Evolutionary conservation across 2,113 vertebrate species (phyloP).

Genomic region (Rhynchomys soricoides): DNA sequence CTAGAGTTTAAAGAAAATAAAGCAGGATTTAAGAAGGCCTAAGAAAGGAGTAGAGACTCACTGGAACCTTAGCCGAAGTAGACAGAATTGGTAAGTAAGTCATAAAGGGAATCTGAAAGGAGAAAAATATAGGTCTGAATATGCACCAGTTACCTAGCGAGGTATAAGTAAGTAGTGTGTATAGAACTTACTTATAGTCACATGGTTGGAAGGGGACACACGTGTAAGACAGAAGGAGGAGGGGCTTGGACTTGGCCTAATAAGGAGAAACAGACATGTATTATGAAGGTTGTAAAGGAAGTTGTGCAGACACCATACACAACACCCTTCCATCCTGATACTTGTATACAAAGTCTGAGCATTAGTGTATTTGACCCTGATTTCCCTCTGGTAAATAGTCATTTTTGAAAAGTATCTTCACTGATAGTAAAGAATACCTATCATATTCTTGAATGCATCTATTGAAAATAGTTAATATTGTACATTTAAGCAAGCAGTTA

Average conservation of each 20-base stretch:
- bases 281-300: neutral
- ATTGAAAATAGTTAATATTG: neutral
- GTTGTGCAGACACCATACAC: neutral
- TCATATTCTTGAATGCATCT: neutral
- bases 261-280: neutral
- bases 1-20: neutral
- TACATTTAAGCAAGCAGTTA: neutral
- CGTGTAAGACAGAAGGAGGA: neutral
- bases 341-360: neutral
- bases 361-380: neutral
- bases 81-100: neutral
- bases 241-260: neutral
- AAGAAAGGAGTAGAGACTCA: neutral
- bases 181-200: too few species aligned
- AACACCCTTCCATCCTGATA: neutral
- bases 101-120: neutral
- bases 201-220: neutral
- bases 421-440: neutral
- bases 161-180: neutral
- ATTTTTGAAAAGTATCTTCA: neutral
- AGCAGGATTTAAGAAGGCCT: neutral
- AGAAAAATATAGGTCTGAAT: neutral
- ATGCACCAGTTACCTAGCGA: accelerated
- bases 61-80: neutral
- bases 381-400: neutral